Evolutionary conservation across 2,797 vertebrate species (phyloP).

Genomic region (Pseudopleuronectes americanus): DNA sequence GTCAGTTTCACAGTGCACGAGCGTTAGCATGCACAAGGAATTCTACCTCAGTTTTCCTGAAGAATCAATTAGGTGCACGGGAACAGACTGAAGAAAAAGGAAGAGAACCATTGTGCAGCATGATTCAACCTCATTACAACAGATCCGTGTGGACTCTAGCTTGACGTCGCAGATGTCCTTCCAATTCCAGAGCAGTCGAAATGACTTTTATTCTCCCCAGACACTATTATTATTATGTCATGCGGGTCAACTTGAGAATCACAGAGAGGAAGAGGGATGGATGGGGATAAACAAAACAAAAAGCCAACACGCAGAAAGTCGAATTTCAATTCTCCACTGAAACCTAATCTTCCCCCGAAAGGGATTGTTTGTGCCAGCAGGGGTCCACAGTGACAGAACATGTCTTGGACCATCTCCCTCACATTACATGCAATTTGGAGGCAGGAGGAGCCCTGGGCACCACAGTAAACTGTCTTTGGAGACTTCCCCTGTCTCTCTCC

Average conservation of each 20-base stretch:
- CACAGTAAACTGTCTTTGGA: constrained; percentile 66
- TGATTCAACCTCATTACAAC: constrained; percentile 58
- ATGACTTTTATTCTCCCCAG: constrained; percentile 13
- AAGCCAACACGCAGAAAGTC: constrained; percentile 52
- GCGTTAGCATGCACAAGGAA: not conserved
- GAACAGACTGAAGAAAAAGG: constrained; percentile 37
- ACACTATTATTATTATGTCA: constrained; percentile 61
- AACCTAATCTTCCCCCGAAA: constrained; percentile 58
- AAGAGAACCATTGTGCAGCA: constrained; percentile 26
- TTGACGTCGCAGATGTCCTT: constrained; percentile 43
- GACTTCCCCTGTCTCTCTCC: constrained; percentile 52
- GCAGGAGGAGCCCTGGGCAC: constrained; percentile 54
- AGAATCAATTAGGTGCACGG: constrained; percentile 34
- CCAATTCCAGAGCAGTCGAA: constrained; percentile 48
- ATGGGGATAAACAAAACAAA: constrained; percentile 54
- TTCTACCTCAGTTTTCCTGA: constrained; percentile 29
- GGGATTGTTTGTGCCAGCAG: constrained; percentile 65
- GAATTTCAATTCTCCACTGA: constrained; percentile 66
- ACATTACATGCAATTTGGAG: constrained; percentile 76
- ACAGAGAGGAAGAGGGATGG: constrained; percentile 33
- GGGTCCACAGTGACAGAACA: constrained; percentile 66
- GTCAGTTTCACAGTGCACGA: constrained; percentile 64
- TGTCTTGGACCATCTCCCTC: constrained; percentile 66
- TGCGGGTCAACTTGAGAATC: constrained; percentile 64
- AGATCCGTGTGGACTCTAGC: constrained; percentile 21